A percentile compares a stretch with the other conserved stretches of the same genome.
Conservation (phyloP, 1,140 invertebrate species). For the Plodia interpunctella region DNA sequence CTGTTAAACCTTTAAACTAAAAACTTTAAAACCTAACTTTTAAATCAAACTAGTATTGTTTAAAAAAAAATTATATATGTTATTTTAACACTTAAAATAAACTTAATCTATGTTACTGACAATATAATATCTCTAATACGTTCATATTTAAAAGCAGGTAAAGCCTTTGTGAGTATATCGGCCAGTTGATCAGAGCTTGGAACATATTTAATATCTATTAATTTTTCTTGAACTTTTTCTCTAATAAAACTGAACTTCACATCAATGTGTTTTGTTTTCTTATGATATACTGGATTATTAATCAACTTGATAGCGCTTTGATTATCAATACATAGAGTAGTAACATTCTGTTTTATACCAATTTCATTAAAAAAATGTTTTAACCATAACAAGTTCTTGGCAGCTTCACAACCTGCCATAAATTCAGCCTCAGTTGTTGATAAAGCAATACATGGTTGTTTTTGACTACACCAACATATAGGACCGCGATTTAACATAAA, state of each 20-base stretch:
- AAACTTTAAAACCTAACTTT: no score
- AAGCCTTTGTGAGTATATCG: slow-evolving; percentile 24
- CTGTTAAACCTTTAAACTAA: background rate
- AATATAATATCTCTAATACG: background rate
- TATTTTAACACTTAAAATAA: background rate
- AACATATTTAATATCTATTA: slow-evolving; percentile 25
- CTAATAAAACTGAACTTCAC: slow-evolving; percentile 45
- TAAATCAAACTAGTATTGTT: no score
- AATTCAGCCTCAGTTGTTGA: slow-evolving; percentile 68
- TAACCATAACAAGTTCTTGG: slow-evolving; percentile 44
- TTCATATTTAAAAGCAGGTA: slow-evolving; percentile 13
- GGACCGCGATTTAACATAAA: slow-evolving; percentile 32
- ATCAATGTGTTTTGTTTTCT: slow-evolving; percentile 45
- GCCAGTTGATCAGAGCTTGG: slow-evolving; percentile 22
- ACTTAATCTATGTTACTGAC: background rate
- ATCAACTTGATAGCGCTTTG: slow-evolving; percentile 39
- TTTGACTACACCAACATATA: slow-evolving; percentile 48
- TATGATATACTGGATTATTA: slow-evolving; percentile 41
- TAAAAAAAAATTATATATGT: background rate
- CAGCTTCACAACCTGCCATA: slow-evolving; percentile 38
- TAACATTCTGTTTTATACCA: slow-evolving; percentile 11
- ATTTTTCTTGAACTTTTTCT: slow-evolving; percentile 22
- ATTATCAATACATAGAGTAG: slow-evolving; percentile 43
- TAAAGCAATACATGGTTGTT: slow-evolving; percentile 44
- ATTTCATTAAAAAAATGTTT: slow-evolving; percentile 36